phyloP scores from a whole-genome alignment of 2,113 vertebrate genomes.

The Boulengeromyrus knoepffleri region DNA sequence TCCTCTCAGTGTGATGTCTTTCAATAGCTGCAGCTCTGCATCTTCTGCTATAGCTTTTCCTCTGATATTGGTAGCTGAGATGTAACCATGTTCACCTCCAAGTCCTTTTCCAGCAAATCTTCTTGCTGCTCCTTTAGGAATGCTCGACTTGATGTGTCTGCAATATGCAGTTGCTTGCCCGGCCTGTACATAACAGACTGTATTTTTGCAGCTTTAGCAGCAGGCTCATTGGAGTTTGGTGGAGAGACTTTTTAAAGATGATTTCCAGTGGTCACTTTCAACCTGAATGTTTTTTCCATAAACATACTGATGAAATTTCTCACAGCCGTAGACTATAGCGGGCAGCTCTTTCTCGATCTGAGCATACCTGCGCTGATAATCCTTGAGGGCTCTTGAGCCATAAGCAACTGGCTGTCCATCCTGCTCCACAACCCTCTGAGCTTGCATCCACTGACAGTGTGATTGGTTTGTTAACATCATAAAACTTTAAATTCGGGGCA shows the following conservation, averaged over 20 bases:
- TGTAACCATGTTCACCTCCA: too few relatives aligned
- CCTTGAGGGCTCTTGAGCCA: background rate
- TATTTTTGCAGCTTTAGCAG: too few relatives aligned
- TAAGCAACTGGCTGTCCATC: background rate
- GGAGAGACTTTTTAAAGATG: constrained; percentile 10
- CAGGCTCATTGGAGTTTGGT: background rate
- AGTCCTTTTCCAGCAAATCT: too few relatives aligned
- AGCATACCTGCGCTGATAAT: background rate
- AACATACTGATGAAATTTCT: constrained; percentile 23
- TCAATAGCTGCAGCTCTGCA: constrained; percentile 9
- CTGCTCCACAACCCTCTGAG: background rate
- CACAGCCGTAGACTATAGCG: background rate
- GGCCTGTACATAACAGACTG: too few relatives aligned
- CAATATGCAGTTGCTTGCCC: too few relatives aligned
- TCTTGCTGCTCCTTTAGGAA: too few relatives aligned
- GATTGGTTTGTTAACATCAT: background rate
- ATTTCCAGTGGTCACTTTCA: constrained; percentile 14
- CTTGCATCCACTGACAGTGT: background rate
- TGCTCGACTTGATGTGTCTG: too few relatives aligned
- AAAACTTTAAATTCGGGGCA: background rate
- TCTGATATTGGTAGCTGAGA: too few relatives aligned
- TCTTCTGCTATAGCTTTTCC: too few relatives aligned
- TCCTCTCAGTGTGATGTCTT: too few relatives aligned
- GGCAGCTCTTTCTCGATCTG: constrained; percentile 8
- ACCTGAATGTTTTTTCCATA: background rate